Conservation (phyloP, 1,140 invertebrate genomes). For the Aphis craccivora region DNA sequence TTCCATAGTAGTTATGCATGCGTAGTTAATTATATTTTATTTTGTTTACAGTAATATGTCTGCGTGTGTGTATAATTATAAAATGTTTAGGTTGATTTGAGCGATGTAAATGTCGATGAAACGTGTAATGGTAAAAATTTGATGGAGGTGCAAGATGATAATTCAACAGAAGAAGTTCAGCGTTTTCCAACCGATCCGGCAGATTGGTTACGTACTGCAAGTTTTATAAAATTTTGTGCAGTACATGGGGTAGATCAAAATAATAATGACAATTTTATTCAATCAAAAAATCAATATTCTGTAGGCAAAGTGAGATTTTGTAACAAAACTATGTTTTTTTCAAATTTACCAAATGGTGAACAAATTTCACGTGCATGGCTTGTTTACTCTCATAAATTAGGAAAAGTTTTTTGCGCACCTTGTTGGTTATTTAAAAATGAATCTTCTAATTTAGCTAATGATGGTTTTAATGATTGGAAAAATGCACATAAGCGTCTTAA, state of each 20-base stretch:
- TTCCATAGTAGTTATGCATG: no score
- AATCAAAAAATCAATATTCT: neutral
- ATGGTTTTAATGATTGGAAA: neutral
- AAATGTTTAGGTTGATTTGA: slow-evolving; percentile 1
- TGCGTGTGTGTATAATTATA: neutral
- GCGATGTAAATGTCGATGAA: neutral
- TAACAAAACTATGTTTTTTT: neutral
- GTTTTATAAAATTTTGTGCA: neutral
- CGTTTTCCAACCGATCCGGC: neutral
- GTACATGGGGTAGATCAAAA: neutral
- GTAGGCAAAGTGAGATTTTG: neutral
- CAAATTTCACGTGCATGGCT: neutral
- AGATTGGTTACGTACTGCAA: neutral
- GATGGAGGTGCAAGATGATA: neutral
- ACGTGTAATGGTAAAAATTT: neutral
- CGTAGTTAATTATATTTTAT: no score
- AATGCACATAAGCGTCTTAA: slow-evolving; percentile 6
- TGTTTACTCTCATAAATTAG: slow-evolving; percentile 8
- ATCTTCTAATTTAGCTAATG: neutral
- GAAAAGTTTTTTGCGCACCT: neutral
- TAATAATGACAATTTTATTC: neutral
- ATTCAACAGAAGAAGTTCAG: neutral
- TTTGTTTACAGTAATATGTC: no score
- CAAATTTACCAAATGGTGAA: neutral
- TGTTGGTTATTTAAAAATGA: neutral